Evolutionary conservation across 2,888 invertebrate species (phyloP).

Genomic region (Sycophila texana): DNA sequence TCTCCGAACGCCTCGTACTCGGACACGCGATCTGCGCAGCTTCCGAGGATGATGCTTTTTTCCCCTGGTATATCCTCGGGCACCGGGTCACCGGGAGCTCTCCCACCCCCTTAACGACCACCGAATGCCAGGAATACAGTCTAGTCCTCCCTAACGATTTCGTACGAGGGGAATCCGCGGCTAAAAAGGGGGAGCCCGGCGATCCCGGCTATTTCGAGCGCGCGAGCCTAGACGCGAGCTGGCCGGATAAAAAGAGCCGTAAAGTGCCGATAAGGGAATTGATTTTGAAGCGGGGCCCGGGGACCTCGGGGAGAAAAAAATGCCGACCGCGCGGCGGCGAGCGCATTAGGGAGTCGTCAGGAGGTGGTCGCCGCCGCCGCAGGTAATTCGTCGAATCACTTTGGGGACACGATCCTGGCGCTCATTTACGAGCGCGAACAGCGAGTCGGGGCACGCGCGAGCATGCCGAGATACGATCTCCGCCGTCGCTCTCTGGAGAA

Average conservation of each 20-base stretch:
- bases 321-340: slow-evolving; percentile 11
- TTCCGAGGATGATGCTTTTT: slow-evolving; percentile 8
- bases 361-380: slow-evolving; percentile 58
- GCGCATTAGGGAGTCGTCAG: slow-evolving; percentile 52
- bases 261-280: slow-evolving; percentile 39
- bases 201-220: neutral
- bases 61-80: neutral
- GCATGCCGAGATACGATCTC: slow-evolving; percentile 7
- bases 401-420: slow-evolving; percentile 55
- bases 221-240: neutral
- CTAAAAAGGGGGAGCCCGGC: neutral
- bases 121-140: neutral
- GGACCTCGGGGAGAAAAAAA: slow-evolving; percentile 18
- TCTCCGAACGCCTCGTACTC: slow-evolving; percentile 14
- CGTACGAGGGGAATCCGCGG: neutral
- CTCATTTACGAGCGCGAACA: slow-evolving; percentile 56
- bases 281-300: neutral
- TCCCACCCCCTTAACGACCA: neutral
- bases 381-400: slow-evolving; percentile 51
- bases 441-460: slow-evolving; percentile 60
- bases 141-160: neutral
- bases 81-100: neutral
- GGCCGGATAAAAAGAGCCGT: slow-evolving; percentile 21
- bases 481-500: slow-evolving; percentile 65
- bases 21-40: slow-evolving; percentile 20